Conservation (phyloP, 2,888 invertebrate genomes). For the Siphlonurus alternatus region DNA sequence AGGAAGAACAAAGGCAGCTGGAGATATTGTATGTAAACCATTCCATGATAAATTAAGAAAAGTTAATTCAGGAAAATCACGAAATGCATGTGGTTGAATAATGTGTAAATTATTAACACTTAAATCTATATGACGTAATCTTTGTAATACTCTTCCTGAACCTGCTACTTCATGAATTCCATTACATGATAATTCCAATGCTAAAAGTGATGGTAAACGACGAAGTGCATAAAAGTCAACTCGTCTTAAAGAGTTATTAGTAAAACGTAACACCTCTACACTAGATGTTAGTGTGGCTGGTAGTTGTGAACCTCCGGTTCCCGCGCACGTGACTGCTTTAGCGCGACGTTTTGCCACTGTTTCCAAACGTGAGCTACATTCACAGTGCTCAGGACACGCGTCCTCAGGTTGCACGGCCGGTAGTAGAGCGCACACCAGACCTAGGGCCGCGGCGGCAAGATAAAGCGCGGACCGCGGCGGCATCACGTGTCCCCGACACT, state of each 20-base stretch:
- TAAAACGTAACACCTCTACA: conserved; percentile 12
- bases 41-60: conserved; percentile 15
- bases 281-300: conserved; percentile 3
- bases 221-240: conserved; percentile 13
- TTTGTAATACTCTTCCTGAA: conserved; percentile 13
- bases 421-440: not conserved
- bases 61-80: conserved; percentile 14
- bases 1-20: conserved; percentile 14
- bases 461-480: not conserved
- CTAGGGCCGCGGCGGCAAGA: not conserved
- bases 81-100: conserved; percentile 14
- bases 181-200: conserved; percentile 11
- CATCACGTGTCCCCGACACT: not conserved
- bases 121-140: conserved; percentile 14
- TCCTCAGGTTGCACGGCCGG: not conserved
- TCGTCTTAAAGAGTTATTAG: conserved; percentile 12
- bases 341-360: conserved; percentile 2
- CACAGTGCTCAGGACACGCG: conserved; percentile 7
- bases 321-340: conserved; percentile 6
- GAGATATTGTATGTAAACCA: conserved; percentile 15
- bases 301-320: conserved; percentile 1
- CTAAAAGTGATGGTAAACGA: conserved; percentile 10
- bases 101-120: conserved; percentile 15
- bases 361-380: conserved; percentile 3
- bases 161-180: conserved; percentile 13